These are phyloP conservation scores for Etheostoma nigrum DNA, from an alignment of 2,797 vertebrate species.

Conservation along the genomic window DNA sequence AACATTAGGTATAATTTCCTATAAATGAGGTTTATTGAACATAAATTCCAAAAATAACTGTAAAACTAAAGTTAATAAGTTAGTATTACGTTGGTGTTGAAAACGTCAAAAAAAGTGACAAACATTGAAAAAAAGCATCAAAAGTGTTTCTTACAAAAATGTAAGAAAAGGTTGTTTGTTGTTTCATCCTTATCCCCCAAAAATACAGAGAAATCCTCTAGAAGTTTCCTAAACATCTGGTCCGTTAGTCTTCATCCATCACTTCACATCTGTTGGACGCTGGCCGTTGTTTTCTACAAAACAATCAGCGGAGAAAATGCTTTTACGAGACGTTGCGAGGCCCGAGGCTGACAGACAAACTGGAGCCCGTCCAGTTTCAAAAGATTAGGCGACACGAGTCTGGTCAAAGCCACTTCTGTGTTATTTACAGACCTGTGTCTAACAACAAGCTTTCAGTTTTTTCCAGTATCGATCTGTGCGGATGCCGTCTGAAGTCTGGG, in stretches of 20 bases:
- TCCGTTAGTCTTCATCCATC: not conserved
- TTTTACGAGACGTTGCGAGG: conserved; percentile 6
- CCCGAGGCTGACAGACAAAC: not conserved
- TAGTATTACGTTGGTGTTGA: too few species aligned
- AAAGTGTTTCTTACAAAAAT: too few species aligned
- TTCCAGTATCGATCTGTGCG: conserved; percentile 57
- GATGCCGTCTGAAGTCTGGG: conserved; percentile 47
- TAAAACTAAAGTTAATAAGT: too few species aligned
- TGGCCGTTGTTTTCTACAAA: not conserved
- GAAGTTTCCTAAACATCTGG: not conserved
- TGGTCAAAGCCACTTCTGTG: conserved; percentile 31
- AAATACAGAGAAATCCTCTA: not conserved
- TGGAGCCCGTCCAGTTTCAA: conserved; percentile 16
- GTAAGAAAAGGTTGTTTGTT: too few species aligned
- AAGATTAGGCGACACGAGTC: conserved; percentile 8
- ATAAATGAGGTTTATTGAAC: too few species aligned
- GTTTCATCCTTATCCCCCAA: too few species aligned
- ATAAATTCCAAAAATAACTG: too few species aligned
- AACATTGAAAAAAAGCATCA: too few species aligned
- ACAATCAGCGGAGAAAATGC: not conserved
- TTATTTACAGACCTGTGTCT: conserved; percentile 21
- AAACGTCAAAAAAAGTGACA: too few species aligned
- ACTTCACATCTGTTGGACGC: not conserved
- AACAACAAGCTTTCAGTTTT: conserved; percentile 48
- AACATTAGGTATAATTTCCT: too few species aligned